phyloP scores from a whole-genome alignment of 2,113 vertebrate species.

The Poecile atricapillus region DNA sequence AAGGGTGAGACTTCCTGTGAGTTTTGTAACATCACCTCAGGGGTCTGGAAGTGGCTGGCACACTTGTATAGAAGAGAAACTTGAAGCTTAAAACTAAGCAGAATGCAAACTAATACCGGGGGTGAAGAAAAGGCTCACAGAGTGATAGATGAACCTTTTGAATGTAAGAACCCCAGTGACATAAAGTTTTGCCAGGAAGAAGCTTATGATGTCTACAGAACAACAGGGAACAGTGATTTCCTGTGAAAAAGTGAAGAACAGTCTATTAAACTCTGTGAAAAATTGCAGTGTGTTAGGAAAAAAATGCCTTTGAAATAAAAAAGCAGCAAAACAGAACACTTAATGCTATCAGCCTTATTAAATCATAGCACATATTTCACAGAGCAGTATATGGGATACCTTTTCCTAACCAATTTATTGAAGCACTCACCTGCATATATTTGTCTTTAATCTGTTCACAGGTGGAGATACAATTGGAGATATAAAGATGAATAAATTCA shows the following conservation, averaged over 20 bases:
- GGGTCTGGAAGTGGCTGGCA: background rate
- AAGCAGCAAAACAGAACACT: background rate
- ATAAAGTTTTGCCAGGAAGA: background rate
- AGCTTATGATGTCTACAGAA: background rate
- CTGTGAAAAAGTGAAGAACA: background rate
- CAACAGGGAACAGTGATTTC: background rate
- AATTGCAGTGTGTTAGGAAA: background rate
- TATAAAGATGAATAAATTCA: slow-evolving; percentile 99
- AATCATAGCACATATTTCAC: background rate
- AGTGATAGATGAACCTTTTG: background rate
- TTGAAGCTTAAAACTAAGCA: background rate
- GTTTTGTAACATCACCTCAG: background rate
- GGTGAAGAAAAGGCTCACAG: background rate
- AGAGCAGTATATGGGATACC: background rate
- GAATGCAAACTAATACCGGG: background rate
- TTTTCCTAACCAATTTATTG: background rate
- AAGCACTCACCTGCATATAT: slow-evolving; percentile 92
- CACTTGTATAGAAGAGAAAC: background rate
- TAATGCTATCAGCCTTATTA: background rate
- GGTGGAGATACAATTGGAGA: slow-evolving; percentile 98
- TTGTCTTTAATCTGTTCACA: slow-evolving; percentile 99
- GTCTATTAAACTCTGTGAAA: background rate
- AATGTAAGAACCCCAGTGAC: background rate
- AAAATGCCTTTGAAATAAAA: background rate
- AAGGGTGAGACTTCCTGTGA: background rate